A percentile compares a stretch with the other conserved stretches of the same genome.
Evolutionary conservation across 2,113 vertebrate genomes (phyloP).

Genomic region (Paradoxurus hermaphroditus): DNA sequence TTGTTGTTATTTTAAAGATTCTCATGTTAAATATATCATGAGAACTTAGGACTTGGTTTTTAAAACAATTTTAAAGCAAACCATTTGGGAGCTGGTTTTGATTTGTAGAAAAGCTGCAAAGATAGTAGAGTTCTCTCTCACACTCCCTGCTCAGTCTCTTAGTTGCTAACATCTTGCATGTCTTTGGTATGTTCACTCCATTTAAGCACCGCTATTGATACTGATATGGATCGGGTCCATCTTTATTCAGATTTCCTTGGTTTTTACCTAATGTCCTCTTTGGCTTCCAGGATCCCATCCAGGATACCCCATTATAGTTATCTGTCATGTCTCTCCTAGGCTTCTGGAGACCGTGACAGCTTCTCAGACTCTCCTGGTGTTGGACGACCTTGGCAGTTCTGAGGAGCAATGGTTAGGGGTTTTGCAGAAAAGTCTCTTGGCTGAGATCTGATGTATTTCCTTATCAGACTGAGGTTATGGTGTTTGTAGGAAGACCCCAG

Average conservation of each 20-base stretch:
- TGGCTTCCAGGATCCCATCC: not conserved
- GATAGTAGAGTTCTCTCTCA: too few relatives aligned
- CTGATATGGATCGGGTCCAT: fast-evolving
- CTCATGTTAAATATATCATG: not conserved
- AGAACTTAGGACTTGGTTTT: not conserved
- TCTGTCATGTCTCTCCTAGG: not conserved
- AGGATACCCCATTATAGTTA: not conserved
- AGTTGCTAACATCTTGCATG: not conserved
- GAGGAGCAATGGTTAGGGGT: not conserved
- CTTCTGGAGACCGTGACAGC: not conserved
- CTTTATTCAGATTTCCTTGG: not conserved
- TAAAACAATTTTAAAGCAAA: not conserved
- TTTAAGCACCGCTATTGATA: not conserved
- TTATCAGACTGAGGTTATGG: not conserved
- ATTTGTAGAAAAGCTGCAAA: not conserved
- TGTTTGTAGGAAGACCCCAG: not conserved
- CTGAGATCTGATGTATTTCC: not conserved
- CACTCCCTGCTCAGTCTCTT: not conserved
- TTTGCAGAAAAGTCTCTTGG: not conserved
- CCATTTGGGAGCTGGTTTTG: not conserved
- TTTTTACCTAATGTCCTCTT: not conserved
- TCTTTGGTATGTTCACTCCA: not conserved
- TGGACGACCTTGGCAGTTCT: not conserved
- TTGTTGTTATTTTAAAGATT: not conserved
- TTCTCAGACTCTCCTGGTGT: not conserved